Conservation (phyloP, 2,113 vertebrate species). For the Phoenicopterus ruber region DNA sequence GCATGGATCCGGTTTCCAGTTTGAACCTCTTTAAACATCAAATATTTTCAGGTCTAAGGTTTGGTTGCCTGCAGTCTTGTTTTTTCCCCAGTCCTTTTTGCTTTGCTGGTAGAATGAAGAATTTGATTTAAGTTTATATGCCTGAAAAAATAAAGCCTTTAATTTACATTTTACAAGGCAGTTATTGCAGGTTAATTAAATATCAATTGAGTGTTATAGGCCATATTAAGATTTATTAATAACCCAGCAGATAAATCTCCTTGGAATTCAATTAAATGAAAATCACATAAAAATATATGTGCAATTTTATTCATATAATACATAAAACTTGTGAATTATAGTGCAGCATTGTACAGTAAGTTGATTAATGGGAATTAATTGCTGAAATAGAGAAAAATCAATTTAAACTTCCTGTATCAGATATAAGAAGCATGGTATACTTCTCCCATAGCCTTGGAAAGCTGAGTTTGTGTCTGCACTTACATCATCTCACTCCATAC, state of each 20-base stretch:
- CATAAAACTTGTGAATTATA: conserved; percentile 66
- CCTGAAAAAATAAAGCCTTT: conserved; percentile 63
- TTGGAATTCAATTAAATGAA: conserved; percentile 74
- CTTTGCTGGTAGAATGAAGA: conserved; percentile 2
- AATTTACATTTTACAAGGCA: conserved; percentile 71
- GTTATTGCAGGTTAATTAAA: conserved; percentile 75
- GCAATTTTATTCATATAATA: conserved; percentile 65
- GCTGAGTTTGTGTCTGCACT: neutral
- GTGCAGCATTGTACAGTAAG: conserved; percentile 20
- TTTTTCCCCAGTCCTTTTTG: neutral
- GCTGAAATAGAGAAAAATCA: conserved; percentile 46
- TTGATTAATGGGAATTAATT: conserved; percentile 67
- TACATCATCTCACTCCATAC: accelerated
- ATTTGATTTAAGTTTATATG: conserved; percentile 38
- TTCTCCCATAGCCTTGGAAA: neutral
- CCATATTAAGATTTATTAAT: conserved; percentile 76
- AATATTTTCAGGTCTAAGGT: neutral
- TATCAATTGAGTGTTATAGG: conserved; percentile 72
- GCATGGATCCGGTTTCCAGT: neutral
- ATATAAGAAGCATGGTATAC: neutral
- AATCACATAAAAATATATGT: conserved; percentile 70
- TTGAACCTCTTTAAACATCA: neutral
- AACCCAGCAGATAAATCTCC: conserved; percentile 71
- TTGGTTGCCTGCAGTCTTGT: neutral
- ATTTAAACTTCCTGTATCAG: conserved; percentile 33